Evolutionary conservation across 2,113 vertebrate genomes (phyloP).

Genomic region (Herpetotheres cachinnans): DNA sequence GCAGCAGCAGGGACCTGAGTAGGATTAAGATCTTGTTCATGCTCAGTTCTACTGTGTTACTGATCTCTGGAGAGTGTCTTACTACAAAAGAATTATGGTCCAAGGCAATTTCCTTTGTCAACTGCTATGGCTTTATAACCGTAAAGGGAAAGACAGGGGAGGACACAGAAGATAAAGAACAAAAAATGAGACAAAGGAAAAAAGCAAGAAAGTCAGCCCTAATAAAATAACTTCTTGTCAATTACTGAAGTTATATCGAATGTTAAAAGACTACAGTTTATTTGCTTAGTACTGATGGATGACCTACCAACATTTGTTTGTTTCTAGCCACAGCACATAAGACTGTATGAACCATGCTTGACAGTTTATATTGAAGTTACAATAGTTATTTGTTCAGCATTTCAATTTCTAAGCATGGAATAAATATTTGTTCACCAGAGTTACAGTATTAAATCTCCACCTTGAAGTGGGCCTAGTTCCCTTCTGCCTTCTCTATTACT

Average conservation of each 20-base stretch:
- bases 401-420: not conserved
- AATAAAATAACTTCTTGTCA: not conserved
- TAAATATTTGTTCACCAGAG: not conserved
- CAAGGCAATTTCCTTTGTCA: slow-evolving; percentile 49
- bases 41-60: not conserved
- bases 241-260: not conserved
- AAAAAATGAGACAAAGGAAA: slow-evolving; percentile 11
- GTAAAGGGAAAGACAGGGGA: slow-evolving; percentile 8
- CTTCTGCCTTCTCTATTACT: not conserved
- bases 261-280: not conserved
- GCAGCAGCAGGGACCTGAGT: not conserved
- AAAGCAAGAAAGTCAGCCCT: not conserved
- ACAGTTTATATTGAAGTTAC: not conserved
- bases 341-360: not conserved
- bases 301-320: not conserved
- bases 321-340: not conserved
- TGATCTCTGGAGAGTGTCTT: not conserved
- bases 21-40: slow-evolving; percentile 30
- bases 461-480: not conserved
- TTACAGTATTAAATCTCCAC: not conserved
- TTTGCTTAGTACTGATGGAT: not conserved
- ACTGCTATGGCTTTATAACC: slow-evolving; percentile 17
- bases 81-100: slow-evolving; percentile 31
- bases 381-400: not conserved
- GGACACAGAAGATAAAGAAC: not conserved